Conservation (phyloP, 1,140 invertebrate genomes). For the Linepithema humile region DNA sequence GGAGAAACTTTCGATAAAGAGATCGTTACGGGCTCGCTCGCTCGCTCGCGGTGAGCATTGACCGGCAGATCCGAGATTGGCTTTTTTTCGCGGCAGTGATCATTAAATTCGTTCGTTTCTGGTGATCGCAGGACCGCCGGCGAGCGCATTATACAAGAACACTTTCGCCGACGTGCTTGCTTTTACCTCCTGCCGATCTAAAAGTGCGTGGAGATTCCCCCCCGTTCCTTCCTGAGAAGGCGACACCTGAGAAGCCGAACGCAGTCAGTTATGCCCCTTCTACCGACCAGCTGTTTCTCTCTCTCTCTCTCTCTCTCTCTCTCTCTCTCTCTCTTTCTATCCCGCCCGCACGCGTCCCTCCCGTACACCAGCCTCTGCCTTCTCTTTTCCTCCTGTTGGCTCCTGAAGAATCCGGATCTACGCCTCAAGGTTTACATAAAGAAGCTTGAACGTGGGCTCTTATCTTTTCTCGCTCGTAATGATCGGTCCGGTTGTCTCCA, state of each 20-base stretch:
- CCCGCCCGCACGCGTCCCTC: not conserved
- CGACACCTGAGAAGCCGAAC: conserved; percentile 62
- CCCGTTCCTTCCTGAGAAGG: conserved; percentile 9
- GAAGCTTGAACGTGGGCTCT: conserved; percentile 71
- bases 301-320: conserved; percentile 44
- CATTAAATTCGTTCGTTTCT: conserved; percentile 75
- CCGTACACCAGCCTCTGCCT: not conserved
- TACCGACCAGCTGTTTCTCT: conserved; percentile 5
- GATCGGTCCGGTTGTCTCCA: conserved; percentile 63
- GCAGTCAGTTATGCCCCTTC: conserved; percentile 67
- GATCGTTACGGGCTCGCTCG: conserved; percentile 7
- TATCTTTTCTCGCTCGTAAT: conserved; percentile 63
- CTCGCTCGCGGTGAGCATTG: not conserved
- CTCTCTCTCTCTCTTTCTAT: not conserved
- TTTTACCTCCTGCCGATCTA: conserved; percentile 75
- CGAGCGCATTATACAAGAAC: conserved; percentile 75
- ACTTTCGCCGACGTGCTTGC: conserved; percentile 80
- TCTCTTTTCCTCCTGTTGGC: conserved; percentile 54
- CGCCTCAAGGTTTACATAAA: conserved; percentile 83
- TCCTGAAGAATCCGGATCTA: conserved; percentile 82
- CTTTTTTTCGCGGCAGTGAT: conserved; percentile 4
- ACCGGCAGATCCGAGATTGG: conserved; percentile 14
- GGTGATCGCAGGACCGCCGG: conserved; percentile 64
- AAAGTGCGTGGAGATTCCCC: conserved; percentile 66
- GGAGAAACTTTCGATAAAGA: conserved; percentile 37